phyloP scores from a whole-genome alignment of 2,888 invertebrate species.

The Calliphora vomitoria region DNA sequence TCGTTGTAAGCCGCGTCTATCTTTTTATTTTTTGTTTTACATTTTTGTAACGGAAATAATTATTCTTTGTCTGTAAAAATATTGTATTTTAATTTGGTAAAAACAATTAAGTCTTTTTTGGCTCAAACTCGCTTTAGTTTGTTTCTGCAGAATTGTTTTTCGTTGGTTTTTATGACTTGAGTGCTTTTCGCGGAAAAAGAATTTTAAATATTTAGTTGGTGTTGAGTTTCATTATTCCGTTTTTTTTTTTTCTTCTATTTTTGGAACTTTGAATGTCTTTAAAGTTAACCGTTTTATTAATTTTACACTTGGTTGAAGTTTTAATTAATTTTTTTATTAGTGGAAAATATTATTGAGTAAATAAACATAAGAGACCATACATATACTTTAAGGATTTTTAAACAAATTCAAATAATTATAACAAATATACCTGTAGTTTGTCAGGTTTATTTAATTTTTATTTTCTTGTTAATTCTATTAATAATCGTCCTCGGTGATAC shows the following conservation, averaged over 20 bases:
- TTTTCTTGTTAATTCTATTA: too few species aligned
- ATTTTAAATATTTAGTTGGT: conserved; percentile 31
- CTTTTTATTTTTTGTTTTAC: conserved; percentile 1
- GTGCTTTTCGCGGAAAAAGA: conserved; percentile 40
- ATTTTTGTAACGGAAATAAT: conserved; percentile 70
- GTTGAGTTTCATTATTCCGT: conserved; percentile 11
- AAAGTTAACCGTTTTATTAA: conserved; percentile 7
- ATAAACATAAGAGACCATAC: too few species aligned
- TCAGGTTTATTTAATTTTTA: too few species aligned
- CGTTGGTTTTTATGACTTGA: conserved; percentile 26
- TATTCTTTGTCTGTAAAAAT: conserved; percentile 67
- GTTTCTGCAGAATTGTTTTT: conserved; percentile 29
- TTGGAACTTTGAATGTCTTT: too few species aligned
- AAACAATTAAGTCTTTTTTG: conserved; percentile 46
- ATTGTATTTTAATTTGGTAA: conserved; percentile 52
- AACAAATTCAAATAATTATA: too few species aligned
- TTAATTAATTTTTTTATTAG: neutral
- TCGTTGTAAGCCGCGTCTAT: conserved; percentile 32
- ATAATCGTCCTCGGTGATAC: too few species aligned
- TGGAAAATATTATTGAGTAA: too few species aligned
- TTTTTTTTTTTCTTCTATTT: too few species aligned
- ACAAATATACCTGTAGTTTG: too few species aligned
- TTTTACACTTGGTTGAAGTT: conserved; percentile 22
- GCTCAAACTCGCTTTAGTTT: conserved; percentile 7
- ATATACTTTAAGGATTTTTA: too few species aligned